Evolutionary conservation across 2,113 vertebrate genomes (phyloP).

Genomic region (Paradoxurus hermaphroditus): DNA sequence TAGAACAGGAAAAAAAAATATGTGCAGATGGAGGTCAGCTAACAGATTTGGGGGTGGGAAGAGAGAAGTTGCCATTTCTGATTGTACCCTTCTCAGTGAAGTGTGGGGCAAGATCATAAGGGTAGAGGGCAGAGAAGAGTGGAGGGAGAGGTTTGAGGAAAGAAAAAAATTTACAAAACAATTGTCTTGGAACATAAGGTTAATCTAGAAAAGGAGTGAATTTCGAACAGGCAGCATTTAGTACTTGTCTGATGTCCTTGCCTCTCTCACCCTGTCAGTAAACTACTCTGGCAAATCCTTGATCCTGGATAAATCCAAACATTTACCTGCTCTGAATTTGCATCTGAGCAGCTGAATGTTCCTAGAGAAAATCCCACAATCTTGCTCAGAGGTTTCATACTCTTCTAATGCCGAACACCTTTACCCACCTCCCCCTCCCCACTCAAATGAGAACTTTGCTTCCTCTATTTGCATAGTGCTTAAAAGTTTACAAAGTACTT

Average conservation of each 20-base stretch:
- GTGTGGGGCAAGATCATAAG: not conserved
- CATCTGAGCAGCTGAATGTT: conserved; percentile 17
- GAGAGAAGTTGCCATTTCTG: not conserved
- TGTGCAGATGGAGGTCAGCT: not conserved
- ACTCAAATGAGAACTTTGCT: not conserved
- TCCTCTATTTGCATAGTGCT: conserved; percentile 1
- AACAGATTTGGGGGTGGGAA: not conserved
- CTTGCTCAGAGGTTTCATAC: not conserved
- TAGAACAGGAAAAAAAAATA: not conserved
- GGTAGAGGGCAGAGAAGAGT: not conserved
- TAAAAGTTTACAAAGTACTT: conserved; percentile 6
- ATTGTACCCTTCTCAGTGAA: not conserved
- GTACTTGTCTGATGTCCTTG: not conserved
- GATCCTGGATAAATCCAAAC: conserved; percentile 19
- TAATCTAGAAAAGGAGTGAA: not conserved
- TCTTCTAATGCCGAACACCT: not conserved
- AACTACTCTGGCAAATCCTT: conserved; percentile 1
- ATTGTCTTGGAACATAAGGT: not conserved
- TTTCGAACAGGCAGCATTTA: conserved; percentile 43
- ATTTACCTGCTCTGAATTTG: conserved; percentile 32
- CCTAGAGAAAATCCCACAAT: conserved; percentile 16
- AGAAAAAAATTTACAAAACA: not conserved
- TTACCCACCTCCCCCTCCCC: not conserved
- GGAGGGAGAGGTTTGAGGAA: not conserved
- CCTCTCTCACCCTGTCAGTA: not conserved